These are phyloP conservation scores for Odontomyia ornata DNA, from an alignment of 2,888 invertebrate species.

Conservation along the genomic window DNA sequence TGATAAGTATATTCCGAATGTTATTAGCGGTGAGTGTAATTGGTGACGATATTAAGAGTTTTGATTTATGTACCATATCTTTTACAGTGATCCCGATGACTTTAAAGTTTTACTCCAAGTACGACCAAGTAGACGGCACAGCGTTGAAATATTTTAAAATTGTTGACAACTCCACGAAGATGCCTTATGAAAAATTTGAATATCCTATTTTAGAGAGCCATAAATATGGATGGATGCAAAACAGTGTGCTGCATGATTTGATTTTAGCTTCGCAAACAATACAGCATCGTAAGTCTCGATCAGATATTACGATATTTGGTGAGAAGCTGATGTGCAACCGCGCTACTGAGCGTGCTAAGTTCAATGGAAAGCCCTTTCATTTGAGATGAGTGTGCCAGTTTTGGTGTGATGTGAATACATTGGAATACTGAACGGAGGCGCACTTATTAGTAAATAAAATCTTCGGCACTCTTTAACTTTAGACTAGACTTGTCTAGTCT, in stretches of 20 bases:
- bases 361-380: slow-evolving; percentile 58
- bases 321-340: slow-evolving; percentile 58
- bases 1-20: slow-evolving; percentile 56
- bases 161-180: slow-evolving; percentile 46
- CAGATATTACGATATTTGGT: slow-evolving; percentile 59
- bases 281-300: slow-evolving; percentile 56
- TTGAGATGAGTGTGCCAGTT: slow-evolving; percentile 49
- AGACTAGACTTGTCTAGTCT: too few relatives aligned
- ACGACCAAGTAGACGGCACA: slow-evolving; percentile 47
- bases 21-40: slow-evolving; percentile 53
- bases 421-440: neutral
- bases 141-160: slow-evolving; percentile 46
- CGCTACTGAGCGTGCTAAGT: slow-evolving; percentile 58
- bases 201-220: slow-evolving; percentile 58
- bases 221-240: slow-evolving; percentile 60
- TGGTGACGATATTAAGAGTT: neutral
- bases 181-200: slow-evolving; percentile 51
- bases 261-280: slow-evolving; percentile 53
- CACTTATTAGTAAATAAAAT: neutral
- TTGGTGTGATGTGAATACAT: neutral
- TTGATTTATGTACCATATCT: too few relatives aligned
- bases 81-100: slow-evolving; percentile 56
- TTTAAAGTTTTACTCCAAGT: slow-evolving; percentile 58
- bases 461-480: too few relatives aligned
- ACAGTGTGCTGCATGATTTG: slow-evolving; percentile 44